These are phyloP conservation scores for Acrocephalus kingi DNA, from an alignment of 2,113 vertebrate species.

Conservation along the genomic window DNA sequence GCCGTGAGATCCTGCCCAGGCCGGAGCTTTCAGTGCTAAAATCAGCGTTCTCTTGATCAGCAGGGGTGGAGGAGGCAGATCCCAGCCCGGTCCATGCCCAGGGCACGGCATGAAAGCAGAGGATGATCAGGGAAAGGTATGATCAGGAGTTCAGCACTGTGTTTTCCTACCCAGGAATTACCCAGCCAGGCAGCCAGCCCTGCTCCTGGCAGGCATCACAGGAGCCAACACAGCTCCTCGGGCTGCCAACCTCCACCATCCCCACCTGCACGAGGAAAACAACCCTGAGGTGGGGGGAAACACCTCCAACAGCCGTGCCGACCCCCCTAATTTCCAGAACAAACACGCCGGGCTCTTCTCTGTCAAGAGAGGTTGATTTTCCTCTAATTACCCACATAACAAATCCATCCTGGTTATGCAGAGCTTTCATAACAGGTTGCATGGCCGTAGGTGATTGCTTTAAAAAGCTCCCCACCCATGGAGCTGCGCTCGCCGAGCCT, in stretches of 20 bases:
- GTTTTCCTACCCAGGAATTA: not conserved
- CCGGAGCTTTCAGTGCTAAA: not conserved
- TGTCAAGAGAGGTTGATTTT: not conserved
- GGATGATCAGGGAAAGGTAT: rapidly evolving
- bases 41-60: rapidly evolving
- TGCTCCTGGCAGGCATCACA: not conserved
- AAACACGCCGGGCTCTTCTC: not conserved
- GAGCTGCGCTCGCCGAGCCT: not conserved
- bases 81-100: not conserved
- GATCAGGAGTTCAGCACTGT: rapidly evolving
- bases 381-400: not conserved
- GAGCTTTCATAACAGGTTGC: constrained; percentile 39
- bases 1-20: not conserved
- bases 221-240: not conserved
- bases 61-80: not conserved
- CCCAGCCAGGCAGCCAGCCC: not conserved
- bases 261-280: not conserved
- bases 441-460: constrained; percentile 37
- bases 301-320: not conserved
- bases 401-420: not conserved
- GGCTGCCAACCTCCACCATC: not conserved
- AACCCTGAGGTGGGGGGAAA: not conserved
- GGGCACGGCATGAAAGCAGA: rapidly evolving
- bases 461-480: constrained; percentile 50
- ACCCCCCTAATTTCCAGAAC: not conserved